These are phyloP conservation scores for Brassicogethes aeneus DNA, from an alignment of 2,888 invertebrate species.

Conservation along the genomic window DNA sequence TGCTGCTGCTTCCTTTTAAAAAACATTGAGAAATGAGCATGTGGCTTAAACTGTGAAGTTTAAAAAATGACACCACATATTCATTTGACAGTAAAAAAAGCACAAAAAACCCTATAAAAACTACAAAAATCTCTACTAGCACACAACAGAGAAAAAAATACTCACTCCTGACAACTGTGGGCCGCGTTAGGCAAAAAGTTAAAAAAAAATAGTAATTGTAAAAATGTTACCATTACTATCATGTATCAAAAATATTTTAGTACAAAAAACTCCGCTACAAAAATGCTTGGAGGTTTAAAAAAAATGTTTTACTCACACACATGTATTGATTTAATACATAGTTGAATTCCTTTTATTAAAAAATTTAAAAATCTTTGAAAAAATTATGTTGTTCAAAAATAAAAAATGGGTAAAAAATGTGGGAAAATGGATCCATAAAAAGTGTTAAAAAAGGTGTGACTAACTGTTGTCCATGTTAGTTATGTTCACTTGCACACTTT, in stretches of 20 bases:
- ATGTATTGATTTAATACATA: conserved; percentile 49
- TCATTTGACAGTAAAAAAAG: conserved; percentile 1
- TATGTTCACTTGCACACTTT: conserved; percentile 18
- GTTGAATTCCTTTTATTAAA: conserved; percentile 5
- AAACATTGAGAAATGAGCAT: background rate
- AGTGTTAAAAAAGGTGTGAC: conserved; percentile 19
- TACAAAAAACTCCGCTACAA: conserved; percentile 38
- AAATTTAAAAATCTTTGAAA: conserved; percentile 15
- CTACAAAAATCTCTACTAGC: conserved; percentile 35
- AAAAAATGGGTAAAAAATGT: conserved; percentile 11
- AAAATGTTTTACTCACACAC: conserved; percentile 51
- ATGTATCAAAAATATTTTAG: conserved; percentile 25
- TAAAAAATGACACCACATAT: too few species aligned
- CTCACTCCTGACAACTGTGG: conserved; percentile 62
- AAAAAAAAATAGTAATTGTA: conserved; percentile 45
- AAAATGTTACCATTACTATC: conserved; percentile 34
- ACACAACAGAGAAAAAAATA: conserved; percentile 55
- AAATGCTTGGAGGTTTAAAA: conserved; percentile 39
- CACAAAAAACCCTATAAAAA: conserved; percentile 15
- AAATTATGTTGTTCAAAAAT: conserved; percentile 8
- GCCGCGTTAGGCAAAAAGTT: conserved; percentile 63
- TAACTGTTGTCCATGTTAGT: conserved; percentile 14
- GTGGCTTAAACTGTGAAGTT: background rate
- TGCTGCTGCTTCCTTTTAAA: conserved; percentile 12
- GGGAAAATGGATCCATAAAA: conserved; percentile 11